Base-by-base conservation (phyloP, 2,888 invertebrate genomes). In the Herminia tarsipennalis region DNA sequence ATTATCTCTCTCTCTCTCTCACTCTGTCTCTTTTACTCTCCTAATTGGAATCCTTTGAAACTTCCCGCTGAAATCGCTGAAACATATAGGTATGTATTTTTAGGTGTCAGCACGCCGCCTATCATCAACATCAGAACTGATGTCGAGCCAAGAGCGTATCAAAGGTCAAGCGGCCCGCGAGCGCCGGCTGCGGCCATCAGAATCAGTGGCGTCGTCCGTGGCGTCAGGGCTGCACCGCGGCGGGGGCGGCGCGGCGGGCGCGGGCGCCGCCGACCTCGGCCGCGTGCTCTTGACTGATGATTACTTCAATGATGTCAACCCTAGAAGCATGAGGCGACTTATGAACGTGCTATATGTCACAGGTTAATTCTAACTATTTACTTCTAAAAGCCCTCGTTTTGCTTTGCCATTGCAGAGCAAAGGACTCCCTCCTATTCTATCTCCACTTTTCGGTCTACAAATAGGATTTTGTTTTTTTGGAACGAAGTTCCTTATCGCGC, bases 261-360 rank as follows among this genome's bases (percentile, higher is more conserved):
- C 63, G 1, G 96, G 95, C 2, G 95, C 96, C 1, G 95, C 95
- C 28, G 92, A 86, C 61, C 75, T 93, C 16, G 91, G 96, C 27
- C 95, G 97, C 66, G 97, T 98, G 90, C 92, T 99, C 59, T 93
- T 98, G 12, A 98, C 98, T 0, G 99, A 99, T 77, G 99, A 99
- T 85, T 99, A 99, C 92, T 99, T 99, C 86, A 98, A 98, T 71
- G 99, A 99, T 83, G 98, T 99, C 56, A 99, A 99, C 92, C 99
- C 99, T 0, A 93, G 98, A 32, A 98, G 98, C 71, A 98, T 99
- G 98, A 92, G 98, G 52, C 93, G 99, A 39, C 93, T 99, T 14
- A 98, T 99, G 97, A 99, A 99, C 86, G 98, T 99, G 46, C 96
- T 99, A 41, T 98, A 98, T 73, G 96, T 99, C 39, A 98, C 98